Evolutionary conservation across 2,797 vertebrate species (phyloP), one percentile per base, ranked within the genome.

Genomic region (Knipowitschia caucasica): DNA sequence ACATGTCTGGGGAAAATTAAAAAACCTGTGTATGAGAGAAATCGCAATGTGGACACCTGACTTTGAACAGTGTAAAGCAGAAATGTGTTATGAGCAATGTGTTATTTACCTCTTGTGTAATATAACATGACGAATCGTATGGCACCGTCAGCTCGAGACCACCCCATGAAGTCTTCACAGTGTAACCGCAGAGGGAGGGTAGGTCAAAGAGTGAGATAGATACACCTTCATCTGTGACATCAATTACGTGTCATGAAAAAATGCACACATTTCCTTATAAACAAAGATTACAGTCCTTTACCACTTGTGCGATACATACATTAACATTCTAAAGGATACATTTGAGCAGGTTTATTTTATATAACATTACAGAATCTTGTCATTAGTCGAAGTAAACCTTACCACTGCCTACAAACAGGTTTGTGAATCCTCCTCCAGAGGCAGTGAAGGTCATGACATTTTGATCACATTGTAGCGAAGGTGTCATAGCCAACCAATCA

Each of bases 81-180:
- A n/a, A 4, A 12, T 4, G 10, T 36, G 6, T 20, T 7, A 7
- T n/a, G n/a, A 24, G 2, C n/a, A 14, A n/a, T 23, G 21, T n/a
- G 20, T 23, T 24, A 23, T 40, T 7, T 82, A 92, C 91, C 89
- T 90, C 77, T 47, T 77, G 70, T 31, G 45, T 73, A 21, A 91
- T 59, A 64, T 88, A 87, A 76, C 91, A 92, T 3, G 84, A n/a
- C n/a, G n/a, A 87, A 54, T 89, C 75, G 50, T 86, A 91, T 3
- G 87, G 71, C 14, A 77, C 80, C 14, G 53, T 79, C 65, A 92
- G 66, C 44, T 83, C 62, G 7, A 90, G 55, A 40, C 83, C 67
- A 18, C 49, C 59, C 81, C 67, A 57, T 1, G 75, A 81, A 1
- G 42, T 59, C 67, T 42, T 83, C 67, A 91, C 69, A 0, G 73